Percentiles rank a stretch among this genome's conserved stretches.
Evolutionary conservation across 1,140 invertebrate genomes (phyloP).

Genomic region (Bombus cullumanus): DNA sequence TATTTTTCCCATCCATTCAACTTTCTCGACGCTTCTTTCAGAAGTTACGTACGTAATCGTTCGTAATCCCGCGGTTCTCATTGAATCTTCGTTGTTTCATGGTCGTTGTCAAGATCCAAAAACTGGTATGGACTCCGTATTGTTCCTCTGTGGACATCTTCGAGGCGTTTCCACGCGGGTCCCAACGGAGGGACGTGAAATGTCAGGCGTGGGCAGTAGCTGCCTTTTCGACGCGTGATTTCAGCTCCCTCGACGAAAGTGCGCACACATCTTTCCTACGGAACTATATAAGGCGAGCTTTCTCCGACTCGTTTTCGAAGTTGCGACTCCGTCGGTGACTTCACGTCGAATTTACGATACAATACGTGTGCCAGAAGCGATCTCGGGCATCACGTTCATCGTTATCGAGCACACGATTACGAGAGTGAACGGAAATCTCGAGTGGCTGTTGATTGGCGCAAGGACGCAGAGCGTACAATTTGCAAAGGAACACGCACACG

Average conservation of each 20-base stretch:
- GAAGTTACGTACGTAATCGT: not conserved
- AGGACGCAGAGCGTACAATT: slow-evolving; percentile 4
- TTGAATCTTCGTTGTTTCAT: not conserved
- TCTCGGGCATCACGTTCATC: not conserved
- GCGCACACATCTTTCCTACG: slow-evolving; percentile 7
- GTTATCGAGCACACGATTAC: not conserved
- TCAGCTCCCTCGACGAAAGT: not conserved
- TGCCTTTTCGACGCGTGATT: slow-evolving; percentile 28
- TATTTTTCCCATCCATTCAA: not conserved
- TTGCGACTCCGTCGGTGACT: slow-evolving; percentile 12
- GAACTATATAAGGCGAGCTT: slow-evolving; percentile 48
- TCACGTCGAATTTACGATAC: not conserved
- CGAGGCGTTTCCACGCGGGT: not conserved
- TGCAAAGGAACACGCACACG: not conserved
- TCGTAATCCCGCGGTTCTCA: not conserved
- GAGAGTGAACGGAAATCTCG: slow-evolving; percentile 7
- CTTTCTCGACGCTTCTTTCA: not conserved
- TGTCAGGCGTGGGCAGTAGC: slow-evolving; percentile 36
- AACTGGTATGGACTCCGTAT: not conserved
- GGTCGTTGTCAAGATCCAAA: not conserved
- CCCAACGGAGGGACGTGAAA: slow-evolving; percentile 16
- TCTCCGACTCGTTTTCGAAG: slow-evolving; percentile 42
- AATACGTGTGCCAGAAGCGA: not conserved
- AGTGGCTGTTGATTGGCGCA: slow-evolving; percentile 16
- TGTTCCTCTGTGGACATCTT: not conserved